Percentiles rank a stretch among this genome's conserved stretches.
These are phyloP conservation scores for Prietella phreatophila DNA, from an alignment of 2,113 vertebrate species.

Conservation along the genomic window DNA sequence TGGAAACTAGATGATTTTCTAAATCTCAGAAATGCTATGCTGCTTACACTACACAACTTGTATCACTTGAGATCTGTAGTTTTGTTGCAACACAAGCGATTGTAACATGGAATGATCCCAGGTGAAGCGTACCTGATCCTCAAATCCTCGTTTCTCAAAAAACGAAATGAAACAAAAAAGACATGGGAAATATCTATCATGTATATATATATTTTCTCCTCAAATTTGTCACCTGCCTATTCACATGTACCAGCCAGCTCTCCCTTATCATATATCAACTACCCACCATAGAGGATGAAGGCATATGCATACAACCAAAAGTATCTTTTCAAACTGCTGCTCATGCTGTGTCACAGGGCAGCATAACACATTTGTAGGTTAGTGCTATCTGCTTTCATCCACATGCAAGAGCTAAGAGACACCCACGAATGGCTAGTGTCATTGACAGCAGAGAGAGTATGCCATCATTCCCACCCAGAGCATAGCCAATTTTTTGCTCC, in stretches of 20 bases:
- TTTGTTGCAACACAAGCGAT: neutral
- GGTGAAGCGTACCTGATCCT: neutral
- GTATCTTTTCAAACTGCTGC: neutral
- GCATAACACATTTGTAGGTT: neutral
- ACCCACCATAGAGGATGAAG: neutral
- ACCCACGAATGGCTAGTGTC: neutral
- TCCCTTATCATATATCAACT: constrained; percentile 1
- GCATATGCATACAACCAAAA: neutral
- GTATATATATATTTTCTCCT: neutral
- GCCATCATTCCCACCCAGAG: neutral
- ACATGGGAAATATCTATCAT: neutral
- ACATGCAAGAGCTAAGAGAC: neutral
- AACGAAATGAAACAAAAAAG: neutral
- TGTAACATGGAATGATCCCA: neutral
- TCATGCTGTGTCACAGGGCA: neutral
- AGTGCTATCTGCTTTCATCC: constrained; percentile 9
- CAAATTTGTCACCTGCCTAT: neutral
- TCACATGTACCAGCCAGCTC: neutral
- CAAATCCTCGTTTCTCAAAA: neutral
- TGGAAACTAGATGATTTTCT: neutral
- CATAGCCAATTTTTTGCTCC: neutral
- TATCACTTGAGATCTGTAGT: neutral
- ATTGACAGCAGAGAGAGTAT: neutral
- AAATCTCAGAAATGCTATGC: neutral
- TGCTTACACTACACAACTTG: neutral